phyloP scores from a whole-genome alignment of 1,140 invertebrate genomes.

The Microplitis mediator region DNA sequence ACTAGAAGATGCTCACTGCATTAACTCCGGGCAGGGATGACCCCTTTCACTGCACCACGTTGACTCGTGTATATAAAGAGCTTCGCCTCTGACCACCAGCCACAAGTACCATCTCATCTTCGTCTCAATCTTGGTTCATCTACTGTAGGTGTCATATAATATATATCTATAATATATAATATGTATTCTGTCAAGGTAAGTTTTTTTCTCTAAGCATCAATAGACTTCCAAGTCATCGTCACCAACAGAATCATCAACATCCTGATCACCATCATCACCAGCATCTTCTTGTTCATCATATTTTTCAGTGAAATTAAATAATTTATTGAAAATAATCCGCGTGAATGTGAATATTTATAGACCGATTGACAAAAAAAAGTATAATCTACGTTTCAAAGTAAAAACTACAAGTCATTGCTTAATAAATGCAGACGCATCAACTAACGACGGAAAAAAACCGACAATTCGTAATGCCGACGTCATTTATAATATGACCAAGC shows the following conservation, averaged over 20 bases:
- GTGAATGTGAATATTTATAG: too few species aligned
- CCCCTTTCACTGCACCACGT: constrained; percentile 45
- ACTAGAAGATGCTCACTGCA: constrained; percentile 28
- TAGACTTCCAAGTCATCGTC: not conserved
- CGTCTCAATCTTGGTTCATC: constrained; percentile 32
- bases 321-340: too few species aligned
- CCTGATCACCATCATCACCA: not conserved
- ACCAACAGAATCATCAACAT: not conserved
- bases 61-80: constrained; percentile 44
- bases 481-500: too few species aligned
- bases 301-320: not conserved
- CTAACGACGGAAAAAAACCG: too few species aligned
- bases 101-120: constrained; percentile 41
- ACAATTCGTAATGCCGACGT: too few species aligned
- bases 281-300: not conserved
- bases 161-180: constrained; percentile 10
- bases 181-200: constrained; percentile 40
- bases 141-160: constrained; percentile 15
- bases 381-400: too few species aligned
- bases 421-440: too few species aligned
- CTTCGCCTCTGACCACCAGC: constrained; percentile 39
- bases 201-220: not conserved
- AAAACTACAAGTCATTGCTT: too few species aligned
- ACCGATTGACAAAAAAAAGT: too few species aligned
- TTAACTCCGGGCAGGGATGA: constrained; percentile 44